These are phyloP conservation scores for Zosterops lateralis DNA, from an alignment of 2,113 vertebrate genomes.

Conservation along the genomic window DNA sequence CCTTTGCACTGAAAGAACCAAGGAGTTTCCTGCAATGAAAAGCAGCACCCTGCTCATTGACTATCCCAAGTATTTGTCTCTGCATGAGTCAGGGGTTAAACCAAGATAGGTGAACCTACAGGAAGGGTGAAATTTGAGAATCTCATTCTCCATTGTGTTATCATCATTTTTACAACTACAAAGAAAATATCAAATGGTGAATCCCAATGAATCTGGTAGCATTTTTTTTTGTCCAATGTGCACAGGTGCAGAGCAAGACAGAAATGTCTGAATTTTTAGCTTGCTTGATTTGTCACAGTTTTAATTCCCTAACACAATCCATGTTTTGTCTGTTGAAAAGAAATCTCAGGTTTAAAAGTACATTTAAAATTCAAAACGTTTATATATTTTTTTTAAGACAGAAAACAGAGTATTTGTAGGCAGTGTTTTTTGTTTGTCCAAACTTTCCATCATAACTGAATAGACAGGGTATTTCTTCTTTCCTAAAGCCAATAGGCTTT, in stretches of 20 bases:
- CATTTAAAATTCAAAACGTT: background rate
- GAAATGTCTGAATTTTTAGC: background rate
- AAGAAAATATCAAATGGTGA: background rate
- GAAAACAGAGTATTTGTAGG: background rate
- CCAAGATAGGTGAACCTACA: background rate
- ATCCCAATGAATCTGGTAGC: background rate
- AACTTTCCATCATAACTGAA: background rate
- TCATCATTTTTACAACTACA: background rate
- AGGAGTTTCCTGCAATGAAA: background rate
- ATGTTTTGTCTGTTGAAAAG: background rate
- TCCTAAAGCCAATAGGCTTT: background rate
- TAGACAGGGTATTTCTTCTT: background rate
- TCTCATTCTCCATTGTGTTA: background rate
- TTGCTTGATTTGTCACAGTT: background rate
- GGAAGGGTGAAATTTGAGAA: background rate
- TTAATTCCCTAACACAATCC: background rate
- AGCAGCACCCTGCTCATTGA: background rate
- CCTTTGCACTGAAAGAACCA: background rate
- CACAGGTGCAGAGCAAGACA: background rate
- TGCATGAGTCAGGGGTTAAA: background rate
- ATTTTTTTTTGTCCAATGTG: background rate
- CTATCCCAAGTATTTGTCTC: background rate
- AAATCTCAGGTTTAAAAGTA: background rate
- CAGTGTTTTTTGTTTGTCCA: background rate
- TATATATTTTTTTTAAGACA: background rate